phyloP scores from a whole-genome alignment of 2,113 vertebrate species.

The Cyprinus carpio region DNA sequence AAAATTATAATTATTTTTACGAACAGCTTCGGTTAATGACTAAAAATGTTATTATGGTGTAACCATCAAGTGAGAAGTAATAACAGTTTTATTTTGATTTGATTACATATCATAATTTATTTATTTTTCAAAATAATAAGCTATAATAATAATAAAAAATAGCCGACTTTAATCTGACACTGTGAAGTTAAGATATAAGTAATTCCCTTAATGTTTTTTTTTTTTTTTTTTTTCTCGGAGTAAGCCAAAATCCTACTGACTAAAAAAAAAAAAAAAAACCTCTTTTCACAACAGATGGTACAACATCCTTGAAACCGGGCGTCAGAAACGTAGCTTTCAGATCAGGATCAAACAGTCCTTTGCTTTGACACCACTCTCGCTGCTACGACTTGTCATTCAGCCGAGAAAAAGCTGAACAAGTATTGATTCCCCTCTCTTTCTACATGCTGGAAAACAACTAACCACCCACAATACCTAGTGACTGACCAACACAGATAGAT shows the following conservation, averaged over 20 bases:
- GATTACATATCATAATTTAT: too few relatives aligned
- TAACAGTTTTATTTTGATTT: too few relatives aligned
- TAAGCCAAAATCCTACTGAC: constrained; percentile 50
- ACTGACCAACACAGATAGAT: neutral
- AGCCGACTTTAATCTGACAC: neutral
- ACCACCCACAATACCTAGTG: too few relatives aligned
- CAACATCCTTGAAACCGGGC: constrained; percentile 26
- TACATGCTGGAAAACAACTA: neutral
- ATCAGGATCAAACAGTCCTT: constrained; percentile 21
- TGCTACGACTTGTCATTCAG: neutral
- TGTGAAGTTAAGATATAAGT: too few relatives aligned
- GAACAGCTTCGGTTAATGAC: too few relatives aligned
- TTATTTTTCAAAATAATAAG: too few relatives aligned
- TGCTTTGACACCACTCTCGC: constrained; percentile 23
- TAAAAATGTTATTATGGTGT: too few relatives aligned
- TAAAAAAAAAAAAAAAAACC: too few relatives aligned
- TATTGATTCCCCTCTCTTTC: neutral
- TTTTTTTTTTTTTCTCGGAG: neutral
- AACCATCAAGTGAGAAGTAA: too few relatives aligned
- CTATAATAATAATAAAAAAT: neutral
- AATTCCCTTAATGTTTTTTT: too few relatives aligned
- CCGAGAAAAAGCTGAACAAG: neutral
- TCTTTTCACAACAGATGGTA: constrained; percentile 49
- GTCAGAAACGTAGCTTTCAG: constrained; percentile 8
- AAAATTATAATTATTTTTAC: neutral